phyloP scores from a whole-genome alignment of 2,797 vertebrate genomes.

The Podarcis siculus region DNA sequence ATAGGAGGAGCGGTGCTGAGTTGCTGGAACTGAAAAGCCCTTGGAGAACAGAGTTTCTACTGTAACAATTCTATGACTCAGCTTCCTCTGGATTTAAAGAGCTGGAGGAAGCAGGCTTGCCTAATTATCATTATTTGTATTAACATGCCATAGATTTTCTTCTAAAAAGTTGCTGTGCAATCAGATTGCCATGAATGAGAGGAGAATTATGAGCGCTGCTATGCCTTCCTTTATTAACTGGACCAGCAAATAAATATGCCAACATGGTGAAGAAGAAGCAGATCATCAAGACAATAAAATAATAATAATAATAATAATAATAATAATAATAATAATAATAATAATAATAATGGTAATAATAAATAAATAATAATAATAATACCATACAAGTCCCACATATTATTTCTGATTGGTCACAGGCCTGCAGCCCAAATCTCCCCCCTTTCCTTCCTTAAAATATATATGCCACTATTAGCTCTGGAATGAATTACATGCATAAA shows the following conservation, averaged over 20 bases:
- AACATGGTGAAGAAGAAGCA: background rate
- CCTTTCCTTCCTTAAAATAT: background rate
- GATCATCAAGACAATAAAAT: background rate
- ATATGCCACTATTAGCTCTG: background rate
- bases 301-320: background rate
- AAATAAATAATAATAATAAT: too few relatives aligned
- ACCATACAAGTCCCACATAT: background rate
- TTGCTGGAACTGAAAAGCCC: background rate
- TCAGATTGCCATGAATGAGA: background rate
- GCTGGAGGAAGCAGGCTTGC: slow-evolving; percentile 1
- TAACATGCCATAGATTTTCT: background rate
- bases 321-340: too few relatives aligned
- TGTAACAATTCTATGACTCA: background rate
- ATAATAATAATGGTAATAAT: too few relatives aligned
- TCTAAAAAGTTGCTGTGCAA: background rate
- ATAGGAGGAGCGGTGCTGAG: background rate
- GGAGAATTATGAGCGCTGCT: background rate
- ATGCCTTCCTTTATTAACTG: background rate
- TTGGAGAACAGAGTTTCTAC: background rate
- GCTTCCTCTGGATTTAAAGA: slow-evolving; percentile 5
- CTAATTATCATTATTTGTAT: slow-evolving; percentile 7
- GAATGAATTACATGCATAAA: slow-evolving; percentile 3
- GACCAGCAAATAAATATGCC: background rate
- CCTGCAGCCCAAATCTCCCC: background rate
- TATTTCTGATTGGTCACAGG: background rate